These are phyloP conservation scores for Nipponacmea schrenckii DNA, from an alignment of 2,888 invertebrate species.

Conservation along the genomic window DNA sequence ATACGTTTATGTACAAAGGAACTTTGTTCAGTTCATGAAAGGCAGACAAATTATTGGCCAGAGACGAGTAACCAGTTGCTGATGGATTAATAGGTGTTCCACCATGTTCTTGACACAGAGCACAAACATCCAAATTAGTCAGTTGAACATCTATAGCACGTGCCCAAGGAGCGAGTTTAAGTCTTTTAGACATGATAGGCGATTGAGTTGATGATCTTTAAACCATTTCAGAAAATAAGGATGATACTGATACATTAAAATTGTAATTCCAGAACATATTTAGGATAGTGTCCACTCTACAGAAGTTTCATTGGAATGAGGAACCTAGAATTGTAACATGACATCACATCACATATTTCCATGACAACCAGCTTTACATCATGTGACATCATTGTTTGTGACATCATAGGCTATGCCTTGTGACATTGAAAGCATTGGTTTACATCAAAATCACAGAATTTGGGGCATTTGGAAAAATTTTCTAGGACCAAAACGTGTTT, in stretches of 20 bases:
- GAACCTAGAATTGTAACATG: not conserved
- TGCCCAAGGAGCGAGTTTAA: not conserved
- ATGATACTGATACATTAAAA: not conserved
- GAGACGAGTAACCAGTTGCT: not conserved
- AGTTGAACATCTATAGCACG: not conserved
- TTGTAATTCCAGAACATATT: not conserved
- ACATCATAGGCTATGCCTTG: no score
- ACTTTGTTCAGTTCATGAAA: not conserved
- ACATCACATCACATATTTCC: not conserved
- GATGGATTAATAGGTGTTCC: not conserved
- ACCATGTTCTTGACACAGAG: not conserved
- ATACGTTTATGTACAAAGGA: not conserved
- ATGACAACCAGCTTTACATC: not conserved
- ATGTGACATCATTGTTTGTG: no score
- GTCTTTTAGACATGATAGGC: not conserved
- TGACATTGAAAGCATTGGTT: conserved; percentile 7
- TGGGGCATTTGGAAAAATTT: not conserved
- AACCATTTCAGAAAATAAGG: not conserved
- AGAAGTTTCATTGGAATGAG: no score
- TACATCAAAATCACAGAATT: not conserved
- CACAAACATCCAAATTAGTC: not conserved
- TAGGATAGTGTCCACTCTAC: no score
- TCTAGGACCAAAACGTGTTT: not conserved
- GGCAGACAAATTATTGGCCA: not conserved
- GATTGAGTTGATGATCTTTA: not conserved